These are phyloP conservation scores for Platygyra sinensis DNA, from an alignment of 64 coral and sea anemone genomes.

Conservation along the genomic window DNA sequence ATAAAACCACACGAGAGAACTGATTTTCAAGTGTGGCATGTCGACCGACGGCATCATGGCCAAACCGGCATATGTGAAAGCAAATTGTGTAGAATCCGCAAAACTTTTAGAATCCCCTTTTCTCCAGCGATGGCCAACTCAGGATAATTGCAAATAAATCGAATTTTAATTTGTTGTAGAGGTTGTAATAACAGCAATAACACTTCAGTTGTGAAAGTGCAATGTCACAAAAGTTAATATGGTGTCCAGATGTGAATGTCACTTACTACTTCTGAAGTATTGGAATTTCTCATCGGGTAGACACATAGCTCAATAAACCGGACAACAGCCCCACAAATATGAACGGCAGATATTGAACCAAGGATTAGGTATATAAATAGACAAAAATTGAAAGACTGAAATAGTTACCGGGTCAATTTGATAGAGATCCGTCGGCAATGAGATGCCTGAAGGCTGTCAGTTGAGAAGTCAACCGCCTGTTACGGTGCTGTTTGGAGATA, in stretches of 20 bases:
- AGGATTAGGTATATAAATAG: neutral
- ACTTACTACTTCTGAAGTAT: no score
- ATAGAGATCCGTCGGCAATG: neutral
- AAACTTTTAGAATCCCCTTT: neutral
- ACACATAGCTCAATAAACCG: no score
- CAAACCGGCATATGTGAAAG: neutral
- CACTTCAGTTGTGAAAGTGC: neutral
- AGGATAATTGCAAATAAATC: neutral
- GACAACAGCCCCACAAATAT: neutral
- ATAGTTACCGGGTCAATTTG: constrained; percentile 5
- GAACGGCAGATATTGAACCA: neutral
- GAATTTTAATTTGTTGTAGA: constrained; percentile 19
- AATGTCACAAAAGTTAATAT: neutral
- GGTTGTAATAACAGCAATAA: neutral
- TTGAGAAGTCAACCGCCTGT: neutral
- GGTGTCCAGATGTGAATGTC: constrained; percentile 15
- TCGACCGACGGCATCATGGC: no score
- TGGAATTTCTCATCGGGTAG: no score
- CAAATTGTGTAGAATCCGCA: neutral
- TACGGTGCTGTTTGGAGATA: neutral
- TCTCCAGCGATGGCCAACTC: neutral
- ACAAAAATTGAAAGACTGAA: neutral
- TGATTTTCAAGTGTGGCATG: no score
- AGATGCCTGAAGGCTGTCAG: neutral
- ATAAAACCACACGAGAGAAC: no score